These are phyloP conservation scores for Hyla sarda DNA, from an alignment of 2,113 vertebrate species.

Conservation along the genomic window DNA sequence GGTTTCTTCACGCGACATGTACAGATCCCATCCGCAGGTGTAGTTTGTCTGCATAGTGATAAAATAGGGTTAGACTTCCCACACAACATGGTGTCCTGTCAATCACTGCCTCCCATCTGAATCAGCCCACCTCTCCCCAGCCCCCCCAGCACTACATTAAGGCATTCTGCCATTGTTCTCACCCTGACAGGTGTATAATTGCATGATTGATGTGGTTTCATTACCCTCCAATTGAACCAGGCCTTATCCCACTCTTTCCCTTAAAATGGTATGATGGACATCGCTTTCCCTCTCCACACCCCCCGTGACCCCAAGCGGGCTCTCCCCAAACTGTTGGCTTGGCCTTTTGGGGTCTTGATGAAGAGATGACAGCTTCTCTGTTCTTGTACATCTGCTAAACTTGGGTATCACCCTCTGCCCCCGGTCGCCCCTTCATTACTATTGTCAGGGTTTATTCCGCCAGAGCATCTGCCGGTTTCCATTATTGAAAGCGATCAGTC, in stretches of 20 bases:
- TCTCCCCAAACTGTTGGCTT: slow-evolving; percentile 51
- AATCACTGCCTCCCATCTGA: slow-evolving; percentile 30
- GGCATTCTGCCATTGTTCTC: slow-evolving; percentile 69
- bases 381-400: slow-evolving; percentile 50
- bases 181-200: slow-evolving; percentile 86
- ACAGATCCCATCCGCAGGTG: slow-evolving; percentile 3
- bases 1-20: too few species aligned
- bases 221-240: slow-evolving; percentile 59
- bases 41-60: not conserved
- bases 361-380: slow-evolving; percentile 40
- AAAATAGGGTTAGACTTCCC: slow-evolving; percentile 17
- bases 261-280: slow-evolving; percentile 29
- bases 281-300: slow-evolving; percentile 17
- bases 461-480: slow-evolving; percentile 14
- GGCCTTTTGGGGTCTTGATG: slow-evolving; percentile 45
- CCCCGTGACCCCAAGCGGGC: slow-evolving; percentile 44
- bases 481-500: not conserved
- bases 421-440: slow-evolving; percentile 6
- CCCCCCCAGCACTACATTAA: slow-evolving; percentile 56
- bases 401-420: slow-evolving; percentile 1
- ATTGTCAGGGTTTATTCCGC: not conserved
- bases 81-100: slow-evolving; percentile 15
- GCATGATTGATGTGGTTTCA: slow-evolving; percentile 80
- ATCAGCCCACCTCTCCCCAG: slow-evolving; percentile 23
- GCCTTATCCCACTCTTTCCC: slow-evolving; percentile 32